These are phyloP conservation scores for Orthonychiurus folsomi DNA, from an alignment of 2,888 invertebrate genomes.

Conservation along the genomic window DNA sequence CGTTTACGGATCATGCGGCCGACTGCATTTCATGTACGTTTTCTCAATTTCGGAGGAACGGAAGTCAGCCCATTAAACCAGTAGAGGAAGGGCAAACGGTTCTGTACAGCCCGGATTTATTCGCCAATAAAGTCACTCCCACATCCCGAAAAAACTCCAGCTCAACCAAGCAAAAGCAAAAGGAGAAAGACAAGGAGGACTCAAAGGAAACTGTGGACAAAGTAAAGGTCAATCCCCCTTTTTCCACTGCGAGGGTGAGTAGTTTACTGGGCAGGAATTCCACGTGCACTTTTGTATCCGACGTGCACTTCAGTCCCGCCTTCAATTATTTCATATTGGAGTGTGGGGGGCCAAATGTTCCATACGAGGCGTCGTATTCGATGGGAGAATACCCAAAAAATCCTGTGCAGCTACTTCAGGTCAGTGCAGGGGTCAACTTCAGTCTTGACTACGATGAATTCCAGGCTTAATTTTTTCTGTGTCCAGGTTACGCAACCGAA, in stretches of 20 bases:
- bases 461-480: neutral
- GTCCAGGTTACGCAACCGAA: slow-evolving; percentile 67
- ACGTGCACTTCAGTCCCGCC: slow-evolving; percentile 54
- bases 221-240: neutral
- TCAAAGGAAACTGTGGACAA: neutral
- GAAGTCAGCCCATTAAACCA: no score
- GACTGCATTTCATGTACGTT: slow-evolving; percentile 68
- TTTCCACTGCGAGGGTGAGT: neutral
- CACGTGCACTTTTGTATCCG: slow-evolving; percentile 37
- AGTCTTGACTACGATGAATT: no score
- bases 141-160: neutral
- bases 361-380: slow-evolving; percentile 62
- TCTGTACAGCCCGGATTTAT: no score
- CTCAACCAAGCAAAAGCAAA: neutral
- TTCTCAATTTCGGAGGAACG: no score
- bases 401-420: slow-evolving; percentile 25
- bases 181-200: neutral
- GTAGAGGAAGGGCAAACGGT: no score
- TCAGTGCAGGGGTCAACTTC: no score
- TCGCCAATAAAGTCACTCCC: no score
- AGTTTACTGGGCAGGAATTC: slow-evolving; percentile 19
- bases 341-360: slow-evolving; percentile 84
- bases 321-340: slow-evolving; percentile 73
- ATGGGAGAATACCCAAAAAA: slow-evolving; percentile 48
- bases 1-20: slow-evolving; percentile 58